Conservation (phyloP, 2,113 vertebrate genomes). For the Brienomyrus brachyistius region DNA sequence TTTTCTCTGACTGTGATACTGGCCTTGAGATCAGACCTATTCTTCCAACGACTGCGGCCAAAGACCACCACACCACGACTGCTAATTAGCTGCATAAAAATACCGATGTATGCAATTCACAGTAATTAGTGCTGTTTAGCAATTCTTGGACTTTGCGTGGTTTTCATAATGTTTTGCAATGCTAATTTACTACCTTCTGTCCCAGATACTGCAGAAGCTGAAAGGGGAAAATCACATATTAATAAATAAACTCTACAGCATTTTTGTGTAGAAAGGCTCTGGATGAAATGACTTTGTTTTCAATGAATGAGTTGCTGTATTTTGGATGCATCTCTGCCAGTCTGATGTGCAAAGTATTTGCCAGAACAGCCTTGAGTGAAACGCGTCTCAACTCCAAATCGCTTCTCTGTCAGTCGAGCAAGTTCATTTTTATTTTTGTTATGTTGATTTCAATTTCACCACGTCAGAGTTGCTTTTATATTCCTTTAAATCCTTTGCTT, state of each 20-base stretch:
- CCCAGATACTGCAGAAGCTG: neutral
- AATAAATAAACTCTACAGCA: neutral
- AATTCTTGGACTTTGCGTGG: constrained; percentile 1
- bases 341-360: neutral
- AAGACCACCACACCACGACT: neutral
- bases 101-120: neutral
- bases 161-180: constrained; percentile 17
- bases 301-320: neutral
- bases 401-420: neutral
- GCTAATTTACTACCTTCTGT: constrained; percentile 8
- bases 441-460: neutral
- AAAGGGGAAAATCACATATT: neutral
- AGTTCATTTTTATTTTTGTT: neutral
- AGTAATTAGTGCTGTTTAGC: constrained; percentile 14
- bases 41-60: neutral
- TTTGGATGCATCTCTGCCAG: neutral
- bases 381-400: neutral
- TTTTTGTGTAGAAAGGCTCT: neutral
- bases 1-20: neutral
- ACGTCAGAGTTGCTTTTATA: neutral
- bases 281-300: neutral
- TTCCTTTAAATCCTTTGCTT: neutral
- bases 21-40: neutral
- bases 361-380: neutral
- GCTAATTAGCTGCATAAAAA: constrained; percentile 13